Percentiles rank a stretch among this genome's conserved stretches.
Conservation (phyloP, 2,113 vertebrate genomes). For the Haliaeetus leucogaster region DNA sequence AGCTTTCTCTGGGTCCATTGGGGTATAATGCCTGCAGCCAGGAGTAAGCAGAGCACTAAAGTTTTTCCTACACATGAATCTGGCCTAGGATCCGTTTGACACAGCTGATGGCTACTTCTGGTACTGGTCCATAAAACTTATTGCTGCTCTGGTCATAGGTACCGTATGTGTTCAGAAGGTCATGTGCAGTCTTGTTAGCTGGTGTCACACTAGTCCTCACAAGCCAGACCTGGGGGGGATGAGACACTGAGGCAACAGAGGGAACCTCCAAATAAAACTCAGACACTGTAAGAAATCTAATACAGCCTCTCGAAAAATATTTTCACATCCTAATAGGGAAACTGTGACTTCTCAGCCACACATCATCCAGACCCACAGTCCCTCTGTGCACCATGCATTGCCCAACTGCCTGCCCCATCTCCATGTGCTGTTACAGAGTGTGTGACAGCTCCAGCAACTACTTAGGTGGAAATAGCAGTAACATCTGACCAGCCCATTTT, state of each 20-base stretch:
- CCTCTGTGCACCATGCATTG: not conserved
- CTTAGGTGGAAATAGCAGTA: not conserved
- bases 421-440: fast-evolving
- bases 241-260: not conserved
- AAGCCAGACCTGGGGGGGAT: not conserved
- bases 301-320: not conserved
- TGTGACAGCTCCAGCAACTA: not conserved
- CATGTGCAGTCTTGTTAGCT: not conserved
- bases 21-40: not conserved
- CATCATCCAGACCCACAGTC: not conserved
- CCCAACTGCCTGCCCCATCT: not conserved
- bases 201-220: not conserved
- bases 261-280: not conserved
- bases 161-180: not conserved
- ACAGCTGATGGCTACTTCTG: not conserved
- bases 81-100: not conserved
- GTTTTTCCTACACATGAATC: not conserved
- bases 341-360: not conserved
- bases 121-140: not conserved
- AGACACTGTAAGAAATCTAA: not conserved
- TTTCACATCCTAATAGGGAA: not conserved
- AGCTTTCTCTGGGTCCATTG: not conserved
- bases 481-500: not conserved
- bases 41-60: not conserved
- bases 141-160: not conserved